Conservation (phyloP, 1,140 invertebrate genomes). For the Drosophila grimshawi region DNA sequence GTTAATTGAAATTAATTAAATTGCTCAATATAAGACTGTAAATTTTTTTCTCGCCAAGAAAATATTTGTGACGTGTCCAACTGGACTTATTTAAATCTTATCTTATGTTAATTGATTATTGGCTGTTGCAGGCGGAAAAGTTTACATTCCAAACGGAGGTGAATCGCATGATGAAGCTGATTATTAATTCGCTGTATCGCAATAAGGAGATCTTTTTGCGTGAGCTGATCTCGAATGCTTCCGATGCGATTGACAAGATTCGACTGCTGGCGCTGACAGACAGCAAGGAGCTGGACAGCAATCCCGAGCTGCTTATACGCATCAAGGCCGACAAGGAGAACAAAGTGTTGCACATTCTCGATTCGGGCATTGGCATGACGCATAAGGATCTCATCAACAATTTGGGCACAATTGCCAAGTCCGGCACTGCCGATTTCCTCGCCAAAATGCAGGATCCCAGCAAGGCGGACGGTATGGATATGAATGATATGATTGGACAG, state of each 20-base stretch:
- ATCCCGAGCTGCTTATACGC: constrained; percentile 94
- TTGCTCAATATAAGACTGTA: no score
- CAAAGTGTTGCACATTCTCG: constrained; percentile 96
- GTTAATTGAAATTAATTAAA: no score
- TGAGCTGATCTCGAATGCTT: constrained; percentile 98
- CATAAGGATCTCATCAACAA: constrained; percentile 97
- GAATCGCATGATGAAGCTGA: constrained; percentile 99
- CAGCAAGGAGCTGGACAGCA: constrained; percentile 90
- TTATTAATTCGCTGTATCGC: constrained; percentile 98
- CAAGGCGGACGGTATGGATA: constrained; percentile 85
- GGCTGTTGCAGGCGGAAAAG: constrained; percentile 89
- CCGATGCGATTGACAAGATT: constrained; percentile 98
- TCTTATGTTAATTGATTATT: not conserved
- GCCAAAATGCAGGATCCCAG: constrained; percentile 94
- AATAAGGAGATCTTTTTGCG: constrained; percentile 99
- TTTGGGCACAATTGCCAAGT: constrained; percentile 99
- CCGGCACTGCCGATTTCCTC: constrained; percentile 99
- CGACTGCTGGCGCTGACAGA: constrained; percentile 96
- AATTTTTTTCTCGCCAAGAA: no score
- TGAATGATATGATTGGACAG: constrained; percentile 96
- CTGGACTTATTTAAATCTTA: no score
- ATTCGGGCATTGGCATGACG: constrained; percentile 99
- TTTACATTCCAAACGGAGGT: constrained; percentile 98
- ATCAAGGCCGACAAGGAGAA: constrained; percentile 99
- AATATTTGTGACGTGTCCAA: no score